Percentiles rank a stretch among this genome's conserved stretches.
phyloP scores from a whole-genome alignment of 2,797 vertebrate species.

The Chaunax sp. region DNA sequence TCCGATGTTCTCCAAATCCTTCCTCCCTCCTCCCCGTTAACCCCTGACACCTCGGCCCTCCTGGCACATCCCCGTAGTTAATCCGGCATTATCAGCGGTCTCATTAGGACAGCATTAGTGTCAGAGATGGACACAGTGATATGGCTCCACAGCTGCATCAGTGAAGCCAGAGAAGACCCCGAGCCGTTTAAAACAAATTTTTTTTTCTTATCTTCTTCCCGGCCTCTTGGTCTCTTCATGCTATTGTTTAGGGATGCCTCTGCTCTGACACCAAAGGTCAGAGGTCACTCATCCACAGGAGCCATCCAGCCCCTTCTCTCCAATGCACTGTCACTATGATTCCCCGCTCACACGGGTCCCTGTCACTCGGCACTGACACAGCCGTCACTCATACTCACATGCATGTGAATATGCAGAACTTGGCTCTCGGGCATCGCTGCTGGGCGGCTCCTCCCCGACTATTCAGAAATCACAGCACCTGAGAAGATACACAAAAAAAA shows the following conservation, averaged over 20 bases:
- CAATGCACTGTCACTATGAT: constrained; percentile 74
- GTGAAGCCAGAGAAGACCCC: constrained; percentile 62
- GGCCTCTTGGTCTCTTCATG: constrained; percentile 53
- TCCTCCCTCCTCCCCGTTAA: constrained; percentile 61
- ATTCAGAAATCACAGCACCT: constrained; percentile 35
- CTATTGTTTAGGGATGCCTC: constrained; percentile 75
- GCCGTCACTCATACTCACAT: constrained; percentile 70
- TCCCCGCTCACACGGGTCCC: constrained; percentile 69
- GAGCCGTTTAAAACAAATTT: constrained; percentile 60
- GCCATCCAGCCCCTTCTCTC: constrained; percentile 55
- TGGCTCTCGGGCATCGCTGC: constrained; percentile 31
- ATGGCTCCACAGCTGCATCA: constrained; percentile 72
- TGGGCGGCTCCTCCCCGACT: constrained; percentile 24
- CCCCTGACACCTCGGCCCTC: constrained; percentile 65
- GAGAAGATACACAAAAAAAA: constrained; percentile 28
- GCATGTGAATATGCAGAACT: constrained; percentile 48
- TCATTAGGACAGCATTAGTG: constrained; percentile 83
- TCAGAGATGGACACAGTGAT: constrained; percentile 78
- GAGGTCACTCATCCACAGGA: constrained; percentile 74
- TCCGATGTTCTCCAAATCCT: constrained; percentile 54
- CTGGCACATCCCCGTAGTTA: constrained; percentile 66
- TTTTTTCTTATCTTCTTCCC: constrained; percentile 41
- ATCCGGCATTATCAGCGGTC: constrained; percentile 69
- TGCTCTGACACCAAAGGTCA: constrained; percentile 75
- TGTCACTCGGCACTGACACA: constrained; percentile 73